Percentiles rank a stretch among this genome's conserved stretches.
Conservation (phyloP, 2,888 invertebrate genomes). For the Ganaspis brasiliensis region DNA sequence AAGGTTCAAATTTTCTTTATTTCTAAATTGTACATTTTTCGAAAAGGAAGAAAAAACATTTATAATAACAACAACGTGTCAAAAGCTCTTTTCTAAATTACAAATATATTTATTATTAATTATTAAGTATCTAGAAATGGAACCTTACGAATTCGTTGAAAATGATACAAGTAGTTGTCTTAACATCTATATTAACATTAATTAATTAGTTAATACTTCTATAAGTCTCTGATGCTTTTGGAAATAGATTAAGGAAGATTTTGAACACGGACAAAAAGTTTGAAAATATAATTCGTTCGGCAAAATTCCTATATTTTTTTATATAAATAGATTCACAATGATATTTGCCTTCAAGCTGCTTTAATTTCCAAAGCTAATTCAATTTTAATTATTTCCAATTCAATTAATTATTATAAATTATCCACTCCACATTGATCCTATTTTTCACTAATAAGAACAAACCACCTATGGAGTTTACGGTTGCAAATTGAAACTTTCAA, state of each 20-base stretch:
- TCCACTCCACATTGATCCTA: background rate
- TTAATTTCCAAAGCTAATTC: background rate
- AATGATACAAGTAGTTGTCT: conserved; percentile 7
- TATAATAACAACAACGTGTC: background rate
- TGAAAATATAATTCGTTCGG: conserved; percentile 24
- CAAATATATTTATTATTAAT: background rate
- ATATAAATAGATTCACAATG: background rate
- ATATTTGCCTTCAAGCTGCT: background rate
- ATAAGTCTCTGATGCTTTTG: conserved; percentile 31
- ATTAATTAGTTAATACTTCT: conserved; percentile 26
- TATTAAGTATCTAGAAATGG: background rate
- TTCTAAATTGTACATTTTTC: background rate
- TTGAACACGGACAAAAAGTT: conserved; percentile 34
- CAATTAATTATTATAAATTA: background rate
- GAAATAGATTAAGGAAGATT: conserved; percentile 3
- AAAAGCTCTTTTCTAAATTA: background rate
- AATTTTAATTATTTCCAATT: background rate
- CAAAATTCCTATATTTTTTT: background rate
- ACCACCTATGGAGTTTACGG: background rate
- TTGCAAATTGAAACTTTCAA: background rate
- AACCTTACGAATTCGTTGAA: conserved; percentile 27
- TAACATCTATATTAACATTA: conserved; percentile 22
- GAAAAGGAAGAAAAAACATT: background rate
- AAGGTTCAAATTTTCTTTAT: conserved; percentile 9
- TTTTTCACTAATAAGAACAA: conserved; percentile 21